Percentiles rank a stretch among this genome's conserved stretches.
phyloP scores from a whole-genome alignment of 30 jellyfish, hydroid and myxozoan species.

The Hydractinia symbiolongicarpus region DNA sequence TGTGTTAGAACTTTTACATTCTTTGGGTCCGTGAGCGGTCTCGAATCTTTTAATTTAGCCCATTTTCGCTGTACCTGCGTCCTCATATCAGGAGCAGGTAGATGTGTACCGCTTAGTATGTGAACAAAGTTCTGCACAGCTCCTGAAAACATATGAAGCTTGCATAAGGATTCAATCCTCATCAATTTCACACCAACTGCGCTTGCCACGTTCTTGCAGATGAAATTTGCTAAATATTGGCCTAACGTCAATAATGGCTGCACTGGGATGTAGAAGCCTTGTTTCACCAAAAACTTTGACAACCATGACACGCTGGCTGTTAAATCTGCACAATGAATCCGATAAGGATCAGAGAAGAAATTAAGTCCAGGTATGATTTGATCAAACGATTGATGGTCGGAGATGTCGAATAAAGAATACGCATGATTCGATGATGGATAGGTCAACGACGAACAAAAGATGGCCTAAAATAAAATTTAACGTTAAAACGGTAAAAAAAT shows the following conservation, averaged over 20 bases:
- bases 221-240: slow-evolving; percentile 52
- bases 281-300: slow-evolving; percentile 36
- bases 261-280: slow-evolving; percentile 47
- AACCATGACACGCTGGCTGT: slow-evolving; percentile 51
- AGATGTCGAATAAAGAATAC: slow-evolving; percentile 54
- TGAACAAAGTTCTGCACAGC: slow-evolving; percentile 53
- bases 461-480: slow-evolving; percentile 38
- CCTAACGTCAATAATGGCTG: slow-evolving; percentile 62
- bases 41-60: neutral
- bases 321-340: slow-evolving; percentile 56
- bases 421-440: slow-evolving; percentile 64
- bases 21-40: slow-evolving; percentile 11
- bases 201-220: slow-evolving; percentile 37
- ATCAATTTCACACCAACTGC: slow-evolving; percentile 57
- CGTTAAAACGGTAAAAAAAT: no score
- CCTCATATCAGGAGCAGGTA: slow-evolving; percentile 40
- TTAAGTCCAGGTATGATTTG: slow-evolving; percentile 78
- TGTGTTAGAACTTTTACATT: neutral
- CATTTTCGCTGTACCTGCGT: neutral
- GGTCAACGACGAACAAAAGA: slow-evolving; percentile 57
- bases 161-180: slow-evolving; percentile 54
- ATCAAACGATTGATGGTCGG: slow-evolving; percentile 29
- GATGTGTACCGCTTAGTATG: slow-evolving; percentile 38
- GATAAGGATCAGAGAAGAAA: slow-evolving; percentile 56
- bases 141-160: slow-evolving; percentile 37